phyloP scores from a whole-genome alignment of 2,888 invertebrate species.

The Allygus modestus region DNA sequence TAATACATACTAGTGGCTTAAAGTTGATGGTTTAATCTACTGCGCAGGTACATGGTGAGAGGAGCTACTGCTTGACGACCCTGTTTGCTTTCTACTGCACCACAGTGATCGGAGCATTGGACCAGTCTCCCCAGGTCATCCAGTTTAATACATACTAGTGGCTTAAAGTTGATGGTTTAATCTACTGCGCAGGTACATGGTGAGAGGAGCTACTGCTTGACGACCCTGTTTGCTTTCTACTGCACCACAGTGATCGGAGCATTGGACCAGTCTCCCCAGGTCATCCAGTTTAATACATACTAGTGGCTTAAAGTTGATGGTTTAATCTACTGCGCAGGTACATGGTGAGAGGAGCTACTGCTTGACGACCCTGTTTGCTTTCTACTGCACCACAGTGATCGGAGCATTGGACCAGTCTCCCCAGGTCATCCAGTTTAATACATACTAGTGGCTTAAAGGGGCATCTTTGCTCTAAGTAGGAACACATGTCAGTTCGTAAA shows the following conservation, averaged over 20 bases:
- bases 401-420: conserved; percentile 82
- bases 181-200: conserved; percentile 63
- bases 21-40: too few relatives aligned
- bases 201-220: conserved; percentile 64
- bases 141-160: too few relatives aligned
- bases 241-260: conserved; percentile 86
- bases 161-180: too few relatives aligned
- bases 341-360: conserved; percentile 65
- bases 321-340: conserved; percentile 62
- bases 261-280: conserved; percentile 77
- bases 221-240: conserved; percentile 88
- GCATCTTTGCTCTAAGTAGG: too few relatives aligned
- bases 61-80: conserved; percentile 74
- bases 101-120: conserved; percentile 84
- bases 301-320: too few relatives aligned
- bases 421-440: conserved; percentile 30
- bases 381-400: conserved; percentile 86
- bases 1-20: too few relatives aligned
- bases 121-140: conserved; percentile 75
- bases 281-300: too few relatives aligned
- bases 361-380: conserved; percentile 83
- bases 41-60: conserved; percentile 66
- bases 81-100: conserved; percentile 90
- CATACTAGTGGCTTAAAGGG: too few relatives aligned
- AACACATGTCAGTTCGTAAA: too few relatives aligned